Evolutionary conservation across 2,797 vertebrate species (phyloP).

Genomic region (Alcedo atthis): DNA sequence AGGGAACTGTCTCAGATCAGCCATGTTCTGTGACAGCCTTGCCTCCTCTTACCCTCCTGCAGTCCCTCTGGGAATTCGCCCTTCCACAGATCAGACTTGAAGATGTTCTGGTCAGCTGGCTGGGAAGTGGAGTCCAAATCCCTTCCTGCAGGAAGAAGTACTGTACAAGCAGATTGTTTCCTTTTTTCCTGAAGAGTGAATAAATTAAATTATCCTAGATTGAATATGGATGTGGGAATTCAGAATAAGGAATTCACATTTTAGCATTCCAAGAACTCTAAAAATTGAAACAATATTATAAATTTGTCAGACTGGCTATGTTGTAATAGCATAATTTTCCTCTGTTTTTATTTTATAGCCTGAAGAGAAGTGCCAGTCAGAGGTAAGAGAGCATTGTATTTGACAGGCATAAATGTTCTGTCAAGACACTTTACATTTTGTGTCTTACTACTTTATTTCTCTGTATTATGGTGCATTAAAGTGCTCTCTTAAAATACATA

Average conservation of each 20-base stretch:
- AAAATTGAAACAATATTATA: background rate
- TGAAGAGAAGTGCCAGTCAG: conserved; percentile 97
- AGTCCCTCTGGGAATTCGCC: background rate
- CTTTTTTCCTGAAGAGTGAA: background rate
- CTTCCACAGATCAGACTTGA: background rate
- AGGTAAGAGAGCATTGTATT: conserved; percentile 83
- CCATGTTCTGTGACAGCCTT: background rate
- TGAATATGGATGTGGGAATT: background rate
- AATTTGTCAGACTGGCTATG: background rate
- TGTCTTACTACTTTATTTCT: background rate
- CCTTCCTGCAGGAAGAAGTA: background rate
- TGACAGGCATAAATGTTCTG: background rate
- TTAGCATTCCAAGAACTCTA: too few relatives aligned
- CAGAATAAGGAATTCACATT: background rate
- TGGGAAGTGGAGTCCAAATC: background rate
- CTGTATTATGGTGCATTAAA: background rate
- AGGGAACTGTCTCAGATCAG: background rate
- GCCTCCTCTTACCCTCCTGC: background rate
- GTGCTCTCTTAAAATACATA: conserved; percentile 59
- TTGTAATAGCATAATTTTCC: background rate
- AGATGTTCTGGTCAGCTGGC: background rate
- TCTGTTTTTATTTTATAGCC: conserved; percentile 80
- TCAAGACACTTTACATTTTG: background rate
- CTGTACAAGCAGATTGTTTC: background rate
- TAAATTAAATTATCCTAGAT: background rate